These are phyloP conservation scores for Drosophila infuscata DNA, from an alignment of 2,888 invertebrate genomes.

Conservation along the genomic window DNA sequence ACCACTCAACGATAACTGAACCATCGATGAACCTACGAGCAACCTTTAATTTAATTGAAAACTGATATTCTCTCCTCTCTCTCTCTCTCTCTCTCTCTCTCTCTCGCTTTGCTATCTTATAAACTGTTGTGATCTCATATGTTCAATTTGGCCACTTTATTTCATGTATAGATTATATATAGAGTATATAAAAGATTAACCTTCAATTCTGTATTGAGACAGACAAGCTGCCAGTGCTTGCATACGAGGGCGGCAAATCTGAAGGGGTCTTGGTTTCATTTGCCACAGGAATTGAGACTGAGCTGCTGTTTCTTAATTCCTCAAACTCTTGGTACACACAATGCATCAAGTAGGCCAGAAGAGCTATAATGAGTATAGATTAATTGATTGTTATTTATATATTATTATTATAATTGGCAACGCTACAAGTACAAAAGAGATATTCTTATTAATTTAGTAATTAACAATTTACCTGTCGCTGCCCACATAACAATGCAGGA, in stretches of 20 bases:
- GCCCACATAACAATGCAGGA: too few species aligned
- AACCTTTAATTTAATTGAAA: not conserved
- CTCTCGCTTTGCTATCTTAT: too few species aligned
- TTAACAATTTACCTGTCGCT: conserved; percentile 4
- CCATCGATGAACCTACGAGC: not conserved
- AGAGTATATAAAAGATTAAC: not conserved
- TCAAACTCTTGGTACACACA: conserved; percentile 7
- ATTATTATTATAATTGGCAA: too few species aligned
- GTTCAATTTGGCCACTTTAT: not conserved
- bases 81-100: not conserved
- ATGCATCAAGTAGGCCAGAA: conserved; percentile 8
- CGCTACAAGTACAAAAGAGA: too few species aligned
- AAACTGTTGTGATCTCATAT: not conserved
- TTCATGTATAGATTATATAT: not conserved
- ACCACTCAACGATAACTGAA: conserved; percentile 29
- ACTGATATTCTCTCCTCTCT: too few species aligned
- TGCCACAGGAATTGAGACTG: too few species aligned
- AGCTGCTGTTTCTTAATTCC: not conserved
- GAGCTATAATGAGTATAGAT: not conserved
- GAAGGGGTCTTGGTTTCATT: not conserved
- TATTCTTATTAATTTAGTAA: too few species aligned
- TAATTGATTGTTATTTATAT: not conserved
- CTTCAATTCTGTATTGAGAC: conserved; percentile 10
- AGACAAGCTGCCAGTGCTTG: not conserved
- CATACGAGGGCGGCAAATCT: conserved; percentile 5